These are phyloP conservation scores for Etheostoma perlongum DNA, from an alignment of 2,797 vertebrate genomes.

Conservation along the genomic window DNA sequence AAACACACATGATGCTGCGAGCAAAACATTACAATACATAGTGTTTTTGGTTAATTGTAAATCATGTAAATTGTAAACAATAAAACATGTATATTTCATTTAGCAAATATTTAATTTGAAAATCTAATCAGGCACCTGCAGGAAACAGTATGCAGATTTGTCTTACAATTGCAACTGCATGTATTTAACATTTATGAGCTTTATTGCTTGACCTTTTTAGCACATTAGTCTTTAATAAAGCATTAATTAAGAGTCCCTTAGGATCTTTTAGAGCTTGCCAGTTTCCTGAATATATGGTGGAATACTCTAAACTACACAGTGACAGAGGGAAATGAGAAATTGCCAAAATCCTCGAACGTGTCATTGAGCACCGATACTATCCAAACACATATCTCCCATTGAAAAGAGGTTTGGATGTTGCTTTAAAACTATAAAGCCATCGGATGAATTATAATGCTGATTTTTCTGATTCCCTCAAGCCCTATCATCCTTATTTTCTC, in stretches of 20 bases:
- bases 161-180: constrained; percentile 11
- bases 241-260: constrained; percentile 53
- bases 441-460: constrained; percentile 4
- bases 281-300: constrained; percentile 34
- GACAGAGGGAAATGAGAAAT: constrained; percentile 36
- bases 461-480: constrained; percentile 26
- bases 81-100: no score
- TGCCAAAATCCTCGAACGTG: constrained; percentile 36
- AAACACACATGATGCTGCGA: not conserved
- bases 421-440: constrained; percentile 21
- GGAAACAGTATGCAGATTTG: not conserved
- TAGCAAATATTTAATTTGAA: not conserved
- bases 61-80: not conserved
- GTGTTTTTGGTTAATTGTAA: not conserved
- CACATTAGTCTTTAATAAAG: constrained; percentile 44
- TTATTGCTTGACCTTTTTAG: constrained; percentile 46
- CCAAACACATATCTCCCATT: constrained; percentile 28
- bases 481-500: constrained; percentile 20
- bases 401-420: constrained; percentile 28
- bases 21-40: not conserved
- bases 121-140: not conserved
- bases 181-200: constrained; percentile 32
- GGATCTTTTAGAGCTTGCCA: constrained; percentile 19
- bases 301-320: constrained; percentile 14
- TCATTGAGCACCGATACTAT: constrained; percentile 30